Evolutionary conservation across 2,113 vertebrate genomes (phyloP), one percentile per base, ranked within the genome.

Genomic region (Setophaga kirtlandii): DNA sequence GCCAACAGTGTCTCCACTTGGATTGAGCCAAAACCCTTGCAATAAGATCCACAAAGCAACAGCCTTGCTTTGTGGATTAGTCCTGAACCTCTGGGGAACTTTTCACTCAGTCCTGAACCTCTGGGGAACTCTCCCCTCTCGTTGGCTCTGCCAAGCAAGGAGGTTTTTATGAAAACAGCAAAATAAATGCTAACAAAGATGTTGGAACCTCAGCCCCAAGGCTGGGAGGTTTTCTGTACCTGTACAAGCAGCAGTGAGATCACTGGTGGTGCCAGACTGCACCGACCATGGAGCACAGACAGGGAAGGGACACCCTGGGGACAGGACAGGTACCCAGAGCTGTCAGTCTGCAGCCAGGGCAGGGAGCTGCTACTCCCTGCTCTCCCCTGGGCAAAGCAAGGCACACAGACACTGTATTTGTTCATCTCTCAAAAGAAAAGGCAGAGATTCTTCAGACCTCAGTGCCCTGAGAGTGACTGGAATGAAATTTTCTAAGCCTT

Each of bases 201-300:
- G 47, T 37, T 71, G 81, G 83, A 89, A 93, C 11, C 9, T 69
- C 58, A 81, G n/a, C 39, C 55, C 35, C 41, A 81, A 69, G 55
- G 41, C 55, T 80, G 76, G 37, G 47, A 79, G 67, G 4, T 23
- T 53, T 92, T 76, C 58, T 86, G 76, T 52, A 85, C 78, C 74
- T 68, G 44, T 74, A 6, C 8, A 93, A 88, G 85, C 71, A 92
- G 82, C 67, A 73, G 28, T 12, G 58, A 80, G 85, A 35, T 33
- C 1, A 11, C 20, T 49, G 75, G 11, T 46, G 67, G n/a, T 87
- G 85, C 70, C 82, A 75, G 52, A 50, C 44, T 56, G 65, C 17
- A 64, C 0, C 2, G 49, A 44, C 31, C 28, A 27, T 0, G 5
- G 28, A 74, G 68, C 47, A 78, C 35, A 67, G 25, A 50, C 0